Base-by-base conservation (phyloP, 2,113 vertebrate genomes). In the Rallus limicola region DNA sequence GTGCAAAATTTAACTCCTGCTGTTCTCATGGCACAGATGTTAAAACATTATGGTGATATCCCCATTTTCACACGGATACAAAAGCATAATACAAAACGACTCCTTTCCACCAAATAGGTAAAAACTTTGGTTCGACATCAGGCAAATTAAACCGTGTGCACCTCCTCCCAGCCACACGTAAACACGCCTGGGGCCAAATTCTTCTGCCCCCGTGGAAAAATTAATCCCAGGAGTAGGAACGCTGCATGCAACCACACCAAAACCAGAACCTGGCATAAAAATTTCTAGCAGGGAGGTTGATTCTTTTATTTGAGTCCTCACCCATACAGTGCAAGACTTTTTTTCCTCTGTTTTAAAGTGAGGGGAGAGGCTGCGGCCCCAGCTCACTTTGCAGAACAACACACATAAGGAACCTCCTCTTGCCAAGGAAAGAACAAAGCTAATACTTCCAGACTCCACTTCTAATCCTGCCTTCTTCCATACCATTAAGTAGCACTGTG, bases 71-170 rank as follows among this genome's bases (percentile, higher is more conserved):
- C 62, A 88, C 44, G 13, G 44, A 82, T 94, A 48, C 50, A 76
- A 97, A 97, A 96, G 96, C 95, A 90, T 65, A 92, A 90, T 56
- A 91, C 20, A 93, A 86, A 95, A 87, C 2, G 0, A 58, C 13
- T 31, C 20, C 69, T 67, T 58, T 63, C 11, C 21, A 19, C 11
- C 7, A 5, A 0, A 1, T 63, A 3, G 0, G 34, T 40, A 82
- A 13, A 86, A 92, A 65, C 38, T 90, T 36, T 13, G 48, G 71
- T 59, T 93, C 59, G 42, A 36, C 33, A 25, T 9, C 53, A 75
- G 63, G 11, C 34, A 25, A 21, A 9, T 34, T 55, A 25, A 6
- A 4, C 4, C 2, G 3, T 13, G 19, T 14, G 10, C 17, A 19
- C 44, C 17, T 29, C 74, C 38, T 70, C 16, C 24, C 2, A 58